phyloP scores from a whole-genome alignment of 2,113 vertebrate genomes.

The Bubo scandiacus region DNA sequence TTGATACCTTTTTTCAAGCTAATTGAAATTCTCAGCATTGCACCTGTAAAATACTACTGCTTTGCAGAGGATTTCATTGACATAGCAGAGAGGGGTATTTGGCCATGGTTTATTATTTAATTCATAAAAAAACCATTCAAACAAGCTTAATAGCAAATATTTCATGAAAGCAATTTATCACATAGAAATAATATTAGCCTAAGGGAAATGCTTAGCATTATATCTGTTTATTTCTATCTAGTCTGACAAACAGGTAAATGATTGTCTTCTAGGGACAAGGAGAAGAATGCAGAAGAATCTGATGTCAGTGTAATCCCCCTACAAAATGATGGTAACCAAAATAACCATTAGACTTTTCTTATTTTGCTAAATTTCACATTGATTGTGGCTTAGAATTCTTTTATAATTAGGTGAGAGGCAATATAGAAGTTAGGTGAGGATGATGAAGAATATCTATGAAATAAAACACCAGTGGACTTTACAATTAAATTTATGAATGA shows the following conservation, averaged over 20 bases:
- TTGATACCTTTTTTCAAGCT: not conserved
- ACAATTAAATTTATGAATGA: not conserved
- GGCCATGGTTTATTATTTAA: not conserved
- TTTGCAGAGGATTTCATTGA: not conserved
- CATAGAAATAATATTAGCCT: not conserved
- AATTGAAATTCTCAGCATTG: not conserved
- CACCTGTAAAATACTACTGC: not conserved
- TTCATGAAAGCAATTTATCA: not conserved
- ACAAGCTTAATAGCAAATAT: not conserved
- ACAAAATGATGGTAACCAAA: not conserved
- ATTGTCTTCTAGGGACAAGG: not conserved
- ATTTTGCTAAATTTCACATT: not conserved
- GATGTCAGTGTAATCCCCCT: not conserved
- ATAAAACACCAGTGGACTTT: not conserved
- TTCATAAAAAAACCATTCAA: not conserved
- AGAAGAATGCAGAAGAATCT: not conserved
- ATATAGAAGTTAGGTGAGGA: not conserved
- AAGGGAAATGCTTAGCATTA: not conserved
- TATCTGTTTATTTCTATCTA: not conserved
- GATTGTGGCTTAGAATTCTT: not conserved
- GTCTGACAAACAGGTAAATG: not conserved
- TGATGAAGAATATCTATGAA: not conserved
- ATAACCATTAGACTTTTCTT: not conserved
- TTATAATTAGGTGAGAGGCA: not conserved
- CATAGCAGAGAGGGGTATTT: not conserved